A percentile compares a stretch with the other conserved stretches of the same genome.
These are phyloP conservation scores for Manduca sexta DNA, from an alignment of 1,140 invertebrate species.

Conservation along the genomic window DNA sequence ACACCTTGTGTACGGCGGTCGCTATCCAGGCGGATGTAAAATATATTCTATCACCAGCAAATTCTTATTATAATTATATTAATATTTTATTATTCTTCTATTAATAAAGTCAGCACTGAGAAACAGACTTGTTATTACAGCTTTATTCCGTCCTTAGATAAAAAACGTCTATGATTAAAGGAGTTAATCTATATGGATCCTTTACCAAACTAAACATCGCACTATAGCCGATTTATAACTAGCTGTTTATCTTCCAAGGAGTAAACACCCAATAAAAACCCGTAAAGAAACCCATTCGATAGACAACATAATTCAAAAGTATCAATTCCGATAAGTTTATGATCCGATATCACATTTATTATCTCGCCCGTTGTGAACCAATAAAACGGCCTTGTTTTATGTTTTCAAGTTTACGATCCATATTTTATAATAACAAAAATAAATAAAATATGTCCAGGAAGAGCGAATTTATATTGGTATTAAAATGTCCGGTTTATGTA, in stretches of 20 bases:
- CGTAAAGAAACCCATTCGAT: background rate
- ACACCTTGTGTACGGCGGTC: too few relatives aligned
- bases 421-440: slow-evolving; percentile 34
- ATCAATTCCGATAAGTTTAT: slow-evolving; percentile 39
- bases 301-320: slow-evolving; percentile 20
- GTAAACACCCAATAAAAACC: slow-evolving; percentile 2
- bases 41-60: too few relatives aligned
- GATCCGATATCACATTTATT: slow-evolving; percentile 36
- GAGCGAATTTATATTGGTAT: background rate
- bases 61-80: too few relatives aligned
- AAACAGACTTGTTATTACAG: too few relatives aligned
- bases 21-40: too few relatives aligned
- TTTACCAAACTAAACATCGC: background rate
- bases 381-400: slow-evolving; percentile 42
- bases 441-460: slow-evolving; percentile 14
- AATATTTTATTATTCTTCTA: too few relatives aligned
- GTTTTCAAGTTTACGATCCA: slow-evolving; percentile 35
- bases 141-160: too few relatives aligned
- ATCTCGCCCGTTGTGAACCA: slow-evolving; percentile 27
- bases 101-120: too few relatives aligned
- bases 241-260: background rate
- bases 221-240: background rate
- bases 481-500: background rate
- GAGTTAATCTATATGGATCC: too few relatives aligned
- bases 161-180: too few relatives aligned